Conservation (phyloP, 2,888 invertebrate genomes). For the Hirtodrosophila trivittata region DNA sequence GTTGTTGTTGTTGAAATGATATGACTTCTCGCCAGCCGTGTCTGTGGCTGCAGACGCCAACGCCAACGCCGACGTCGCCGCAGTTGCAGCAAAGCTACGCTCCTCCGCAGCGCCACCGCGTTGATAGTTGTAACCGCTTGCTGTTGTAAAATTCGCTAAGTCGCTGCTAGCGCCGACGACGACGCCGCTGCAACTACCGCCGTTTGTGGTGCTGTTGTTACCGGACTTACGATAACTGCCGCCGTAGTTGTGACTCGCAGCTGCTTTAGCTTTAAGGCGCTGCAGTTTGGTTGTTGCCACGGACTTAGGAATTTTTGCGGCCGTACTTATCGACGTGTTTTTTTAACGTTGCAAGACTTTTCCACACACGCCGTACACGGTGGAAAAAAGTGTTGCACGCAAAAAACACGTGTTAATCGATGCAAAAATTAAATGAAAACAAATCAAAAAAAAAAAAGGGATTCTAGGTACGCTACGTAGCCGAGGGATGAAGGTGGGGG, state of each 20-base stretch:
- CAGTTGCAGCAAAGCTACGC: constrained; percentile 71
- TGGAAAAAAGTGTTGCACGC: constrained; percentile 78
- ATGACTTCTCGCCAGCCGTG: constrained; percentile 65
- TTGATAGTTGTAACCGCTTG: constrained; percentile 69
- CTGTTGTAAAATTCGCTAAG: constrained; percentile 51
- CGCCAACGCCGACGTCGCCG: constrained; percentile 67
- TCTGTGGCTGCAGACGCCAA: constrained; percentile 55
- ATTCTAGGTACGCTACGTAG: constrained; percentile 30
- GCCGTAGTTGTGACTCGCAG: constrained; percentile 78
- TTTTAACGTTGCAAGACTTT: constrained; percentile 64
- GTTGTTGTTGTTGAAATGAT: constrained; percentile 60
- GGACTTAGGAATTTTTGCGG: constrained; percentile 82
- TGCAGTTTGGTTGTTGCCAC: constrained; percentile 80
- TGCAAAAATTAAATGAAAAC: constrained; percentile 57
- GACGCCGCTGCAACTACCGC: constrained; percentile 28
- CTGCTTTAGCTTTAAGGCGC: constrained; percentile 82
- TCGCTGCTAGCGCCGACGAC: constrained; percentile 41
- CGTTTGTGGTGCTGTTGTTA: constrained; percentile 36
- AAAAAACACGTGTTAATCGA: constrained; percentile 59
- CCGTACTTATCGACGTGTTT: constrained; percentile 62
- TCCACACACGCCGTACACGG: constrained; percentile 51
- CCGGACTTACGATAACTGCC: constrained; percentile 67
- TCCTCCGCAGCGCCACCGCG: constrained; percentile 81
- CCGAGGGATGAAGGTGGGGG: constrained; percentile 1
- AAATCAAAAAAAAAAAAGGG: constrained; percentile 21